Base-by-base conservation (phyloP, 2,113 vertebrate genomes). In the Oreochromis spilurus region DNA sequence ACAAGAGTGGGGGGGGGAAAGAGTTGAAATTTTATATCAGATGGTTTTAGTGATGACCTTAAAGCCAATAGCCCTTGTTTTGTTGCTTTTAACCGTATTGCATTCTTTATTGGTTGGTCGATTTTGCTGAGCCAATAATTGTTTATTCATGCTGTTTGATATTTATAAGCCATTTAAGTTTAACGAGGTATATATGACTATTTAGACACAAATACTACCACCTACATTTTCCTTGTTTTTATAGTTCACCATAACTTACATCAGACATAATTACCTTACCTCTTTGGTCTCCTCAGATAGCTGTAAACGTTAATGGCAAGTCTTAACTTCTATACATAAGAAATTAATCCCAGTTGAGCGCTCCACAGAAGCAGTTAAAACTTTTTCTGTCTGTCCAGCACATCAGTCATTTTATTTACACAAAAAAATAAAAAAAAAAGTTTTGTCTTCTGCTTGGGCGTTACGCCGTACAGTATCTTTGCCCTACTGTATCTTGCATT, bases 101-200 rank as follows among this genome's bases (percentile, higher is more conserved):
- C 7, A 10, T 24, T 72, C 12, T 72, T 72, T 26, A 26, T 24
- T 45, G 65, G 21, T 72, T 1, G 5, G 21, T 45, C 1, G 1
- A 72, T 24, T 72, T 72, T 43, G 65, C 70, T 50, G 24, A 77
- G 26, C 70, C 11, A 50, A 12, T 89, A 79, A 89, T 88, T 87
- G 43, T 52, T 86, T 19, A 83, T 55, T 89, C 40, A 70, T 65
- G 70, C 48, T 19, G 19, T 84, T 84, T 60, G 67, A 87, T 92
- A 62, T 92, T 92, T 88, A 88, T 80, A 84, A 85, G 84, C 67
- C 86, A 84, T 92, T 93, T 84, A 79, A 58, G 72, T 91, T 84
- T 77, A 85, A 82, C 70, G 40, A 57, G 16, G 52, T 31, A 21
- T 75, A 65, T 50, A 79, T 24, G 31, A 24, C 81, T 70, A 40